Conservation (phyloP, 92 coral and sea anemone species). For the Chrysogorgia sp. region DNA sequence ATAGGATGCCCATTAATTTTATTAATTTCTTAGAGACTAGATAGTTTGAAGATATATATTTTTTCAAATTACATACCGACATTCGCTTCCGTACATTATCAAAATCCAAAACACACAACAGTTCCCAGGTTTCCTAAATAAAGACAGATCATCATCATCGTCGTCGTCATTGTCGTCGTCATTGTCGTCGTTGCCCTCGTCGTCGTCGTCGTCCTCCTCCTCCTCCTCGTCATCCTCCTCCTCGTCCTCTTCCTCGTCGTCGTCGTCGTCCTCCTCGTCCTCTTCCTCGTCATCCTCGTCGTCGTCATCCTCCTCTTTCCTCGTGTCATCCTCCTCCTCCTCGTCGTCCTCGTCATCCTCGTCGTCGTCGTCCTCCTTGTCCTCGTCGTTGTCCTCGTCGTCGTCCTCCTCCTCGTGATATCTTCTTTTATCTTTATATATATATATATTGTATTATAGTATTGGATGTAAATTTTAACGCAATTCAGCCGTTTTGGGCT, state of each 20-base stretch:
- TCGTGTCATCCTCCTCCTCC: background rate
- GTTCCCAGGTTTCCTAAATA: constrained; percentile 79
- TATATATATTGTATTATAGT: no score
- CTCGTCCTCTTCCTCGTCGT: background rate
- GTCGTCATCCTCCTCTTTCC: background rate
- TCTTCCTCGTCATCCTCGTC: background rate
- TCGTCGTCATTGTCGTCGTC: no score
- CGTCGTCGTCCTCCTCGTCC: background rate
- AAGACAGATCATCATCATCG: background rate
- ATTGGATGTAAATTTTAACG: no score
- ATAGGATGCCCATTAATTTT: background rate
- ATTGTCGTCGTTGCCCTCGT: no score
- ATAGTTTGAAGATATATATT: background rate
- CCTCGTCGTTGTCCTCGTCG: background rate
- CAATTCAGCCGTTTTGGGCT: no score
- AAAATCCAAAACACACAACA: constrained; percentile 89
- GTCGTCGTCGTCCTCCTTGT: background rate
- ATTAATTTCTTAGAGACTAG: no score
- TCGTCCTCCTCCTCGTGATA: background rate
- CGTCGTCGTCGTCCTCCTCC: no score
- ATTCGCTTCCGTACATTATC: constrained; percentile 93
- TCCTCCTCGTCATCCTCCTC: background rate
- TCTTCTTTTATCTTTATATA: no score
- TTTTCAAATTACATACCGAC: constrained; percentile 74
- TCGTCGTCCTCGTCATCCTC: background rate